Evolutionary conservation across 2,888 invertebrate genomes (phyloP), one percentile per base, ranked within the genome.

Genomic region (Mactromeris polynyma): DNA sequence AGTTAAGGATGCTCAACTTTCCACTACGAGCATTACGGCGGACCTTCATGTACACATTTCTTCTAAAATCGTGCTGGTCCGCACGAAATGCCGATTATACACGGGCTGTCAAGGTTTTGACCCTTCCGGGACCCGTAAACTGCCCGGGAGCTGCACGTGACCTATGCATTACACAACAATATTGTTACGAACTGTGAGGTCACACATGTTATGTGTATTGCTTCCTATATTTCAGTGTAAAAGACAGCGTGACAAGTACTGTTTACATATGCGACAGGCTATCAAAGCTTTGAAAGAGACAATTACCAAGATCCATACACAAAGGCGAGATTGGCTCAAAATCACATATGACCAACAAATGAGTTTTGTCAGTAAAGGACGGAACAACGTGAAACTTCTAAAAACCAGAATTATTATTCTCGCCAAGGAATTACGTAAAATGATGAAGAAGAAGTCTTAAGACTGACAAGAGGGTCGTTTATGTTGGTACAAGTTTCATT

Each of bases 301-400:
- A 4, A 84, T 85, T 38, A 90, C 85, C 4, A 79, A 77, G 78
- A 88, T 91, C n/a, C 89, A 90, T 26, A 90, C 89, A 40, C 84
- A 85, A 42, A 54, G 91, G 31, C 86, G 90, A 21, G 88, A 90
- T 69, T 91, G 91, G 91, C n/a, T 69, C 26, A 81, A 88, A 7
- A 77, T 77, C 17, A 31, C 42, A 14, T 83, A 83, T 38, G 87
- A 87, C 33, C 79, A 86, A 31, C 88, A 89, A 78, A 26, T 77
- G 31, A 73, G 38, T 19, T 89, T 88, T 36, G 78, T 90, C 19
- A 77, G 19, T 0, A 87, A 83, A 54, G 87, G 78, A n/a, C 80
- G 36, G 81, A 51, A 85, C 38, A 80, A 69, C 6, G 58, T 91
- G 19, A 91, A 91, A 81, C 77, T 83, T 58, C 51, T 89, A 38